phyloP scores from a whole-genome alignment of 2,888 invertebrate species.

The Ornithoptera alexandrae region DNA sequence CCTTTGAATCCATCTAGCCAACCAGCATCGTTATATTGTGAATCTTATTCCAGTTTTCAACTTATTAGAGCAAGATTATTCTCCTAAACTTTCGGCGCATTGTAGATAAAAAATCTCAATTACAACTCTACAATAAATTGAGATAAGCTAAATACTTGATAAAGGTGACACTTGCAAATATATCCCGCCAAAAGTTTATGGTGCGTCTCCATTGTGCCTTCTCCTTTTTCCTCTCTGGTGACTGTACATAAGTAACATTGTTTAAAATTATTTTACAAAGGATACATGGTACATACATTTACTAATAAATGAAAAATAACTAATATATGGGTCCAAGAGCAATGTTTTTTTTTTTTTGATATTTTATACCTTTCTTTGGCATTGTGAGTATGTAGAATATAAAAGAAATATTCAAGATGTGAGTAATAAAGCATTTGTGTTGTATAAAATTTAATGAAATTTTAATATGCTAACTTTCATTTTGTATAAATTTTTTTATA shows the following conservation, averaged over 20 bases:
- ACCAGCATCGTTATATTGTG: too few relatives aligned
- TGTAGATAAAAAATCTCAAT: constrained; percentile 9
- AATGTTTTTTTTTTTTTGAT: neutral
- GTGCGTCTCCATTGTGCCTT: constrained; percentile 79
- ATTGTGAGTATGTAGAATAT: constrained; percentile 40
- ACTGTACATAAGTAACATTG: constrained; percentile 59
- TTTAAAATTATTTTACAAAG: neutral
- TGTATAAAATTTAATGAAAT: too few relatives aligned
- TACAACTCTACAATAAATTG: constrained; percentile 35
- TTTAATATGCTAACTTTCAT: too few relatives aligned
- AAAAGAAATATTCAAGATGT: neutral
- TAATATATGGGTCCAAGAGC: neutral
- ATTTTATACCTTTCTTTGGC: constrained; percentile 53
- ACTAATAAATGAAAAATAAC: too few relatives aligned
- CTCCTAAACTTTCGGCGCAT: too few relatives aligned
- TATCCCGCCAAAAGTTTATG: constrained; percentile 79
- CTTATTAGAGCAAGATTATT: too few relatives aligned
- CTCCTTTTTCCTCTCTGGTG: constrained; percentile 74
- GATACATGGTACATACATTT: too few relatives aligned
- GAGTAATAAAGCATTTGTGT: neutral
- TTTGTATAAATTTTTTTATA: too few relatives aligned
- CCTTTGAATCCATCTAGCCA: too few relatives aligned
- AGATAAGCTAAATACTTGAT: constrained; percentile 45
- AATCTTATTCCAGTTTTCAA: too few relatives aligned
- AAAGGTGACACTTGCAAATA: constrained; percentile 78